Conservation (phyloP, 2,797 vertebrate species). For the Eulemur coronatus region DNA sequence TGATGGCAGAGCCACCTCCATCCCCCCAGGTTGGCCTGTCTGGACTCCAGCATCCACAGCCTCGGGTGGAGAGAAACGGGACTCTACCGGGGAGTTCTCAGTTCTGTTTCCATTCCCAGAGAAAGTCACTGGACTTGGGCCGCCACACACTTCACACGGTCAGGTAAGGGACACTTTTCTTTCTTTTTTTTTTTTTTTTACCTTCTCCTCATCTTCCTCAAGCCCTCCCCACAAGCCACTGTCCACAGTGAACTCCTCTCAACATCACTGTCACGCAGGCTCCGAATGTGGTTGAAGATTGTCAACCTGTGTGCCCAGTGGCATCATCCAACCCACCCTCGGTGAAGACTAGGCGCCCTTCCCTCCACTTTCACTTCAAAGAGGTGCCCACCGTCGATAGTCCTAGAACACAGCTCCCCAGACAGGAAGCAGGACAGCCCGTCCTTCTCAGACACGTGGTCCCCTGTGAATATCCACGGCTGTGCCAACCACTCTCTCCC, state of each 20-base stretch:
- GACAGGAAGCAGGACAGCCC: neutral
- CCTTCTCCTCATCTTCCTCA: neutral
- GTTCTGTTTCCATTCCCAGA: neutral
- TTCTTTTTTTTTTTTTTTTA: no score
- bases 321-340: neutral
- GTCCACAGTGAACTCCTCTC: neutral
- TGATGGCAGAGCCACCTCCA: neutral
- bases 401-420: neutral
- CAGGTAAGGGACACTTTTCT: neutral
- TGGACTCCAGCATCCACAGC: neutral
- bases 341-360: neutral
- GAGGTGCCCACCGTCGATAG: neutral
- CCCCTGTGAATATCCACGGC: neutral
- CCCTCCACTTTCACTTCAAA: neutral
- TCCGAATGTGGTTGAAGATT: neutral
- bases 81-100: neutral
- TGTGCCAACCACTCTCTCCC: neutral
- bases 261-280: neutral
- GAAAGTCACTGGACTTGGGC: neutral
- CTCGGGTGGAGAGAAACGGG: neutral
- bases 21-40: neutral
- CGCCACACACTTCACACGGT: neutral
- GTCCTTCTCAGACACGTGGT: neutral
- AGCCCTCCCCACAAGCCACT: neutral
- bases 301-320: neutral